Percentiles rank a stretch among this genome's conserved stretches.
Conservation (phyloP, 2,797 vertebrate genomes). For the Geotria australis region DNA sequence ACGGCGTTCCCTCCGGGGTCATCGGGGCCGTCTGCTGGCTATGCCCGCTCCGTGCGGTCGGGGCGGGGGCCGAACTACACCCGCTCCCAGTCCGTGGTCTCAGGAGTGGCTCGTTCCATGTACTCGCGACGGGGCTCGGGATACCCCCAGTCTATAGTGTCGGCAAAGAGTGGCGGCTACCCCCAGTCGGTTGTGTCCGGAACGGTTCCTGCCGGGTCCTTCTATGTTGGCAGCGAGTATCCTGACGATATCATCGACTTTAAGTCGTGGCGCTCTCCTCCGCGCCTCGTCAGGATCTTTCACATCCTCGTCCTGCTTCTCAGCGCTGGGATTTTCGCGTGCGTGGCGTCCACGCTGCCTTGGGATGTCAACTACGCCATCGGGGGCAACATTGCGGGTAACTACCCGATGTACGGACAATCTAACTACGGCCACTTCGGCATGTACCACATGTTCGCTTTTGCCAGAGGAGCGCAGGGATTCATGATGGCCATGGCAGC, state of each 20-base stretch:
- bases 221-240: constrained; percentile 4
- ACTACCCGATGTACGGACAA: constrained; percentile 9
- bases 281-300: constrained; percentile 26
- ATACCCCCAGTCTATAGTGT: too few species aligned
- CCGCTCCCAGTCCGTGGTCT: too few species aligned
- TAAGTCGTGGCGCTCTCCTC: constrained; percentile 38
- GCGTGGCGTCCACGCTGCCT: constrained; percentile 40
- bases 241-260: constrained; percentile 21
- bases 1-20: too few species aligned
- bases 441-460: constrained; percentile 18
- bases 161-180: too few species aligned
- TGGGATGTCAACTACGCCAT: constrained; percentile 39
- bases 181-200: too few species aligned
- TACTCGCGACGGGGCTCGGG: too few species aligned
- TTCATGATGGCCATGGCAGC: constrained; percentile 45
- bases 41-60: too few species aligned
- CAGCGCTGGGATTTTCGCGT: constrained; percentile 37
- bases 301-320: constrained; percentile 16
- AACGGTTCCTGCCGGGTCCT: constrained; percentile 11
- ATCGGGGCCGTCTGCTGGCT: too few species aligned
- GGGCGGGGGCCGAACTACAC: too few species aligned
- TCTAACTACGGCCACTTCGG: constrained; percentile 15
- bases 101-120: too few species aligned
- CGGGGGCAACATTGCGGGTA: constrained; percentile 8
- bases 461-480: constrained; percentile 35